Evolutionary conservation across 1,140 invertebrate species (phyloP).

Genomic region (Mya arenaria): DNA sequence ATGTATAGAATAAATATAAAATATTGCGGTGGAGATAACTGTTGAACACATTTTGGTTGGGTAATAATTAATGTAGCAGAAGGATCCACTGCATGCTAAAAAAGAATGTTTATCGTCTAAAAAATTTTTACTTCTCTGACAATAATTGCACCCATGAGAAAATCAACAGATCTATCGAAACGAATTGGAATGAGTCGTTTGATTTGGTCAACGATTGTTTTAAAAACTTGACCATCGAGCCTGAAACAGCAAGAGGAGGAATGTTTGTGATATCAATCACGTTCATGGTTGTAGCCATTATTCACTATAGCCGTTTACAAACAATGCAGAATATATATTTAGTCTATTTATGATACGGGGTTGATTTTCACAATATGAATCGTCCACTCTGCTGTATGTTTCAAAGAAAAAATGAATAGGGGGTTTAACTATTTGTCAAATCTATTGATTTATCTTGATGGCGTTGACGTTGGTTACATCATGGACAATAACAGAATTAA

Average conservation of each 20-base stretch:
- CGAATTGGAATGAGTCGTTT: slow-evolving; percentile 5
- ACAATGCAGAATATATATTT: slow-evolving; percentile 74
- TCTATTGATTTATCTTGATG: slow-evolving; percentile 64
- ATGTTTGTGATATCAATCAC: slow-evolving; percentile 67
- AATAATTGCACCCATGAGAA: slow-evolving; percentile 8
- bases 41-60: too few species aligned
- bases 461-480: slow-evolving; percentile 64
- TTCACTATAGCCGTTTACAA: slow-evolving; percentile 72
- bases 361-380: slow-evolving; percentile 66
- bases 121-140: slow-evolving; percentile 28
- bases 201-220: background rate
- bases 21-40: too few species aligned
- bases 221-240: slow-evolving; percentile 7
- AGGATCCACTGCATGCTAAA: slow-evolving; percentile 36
- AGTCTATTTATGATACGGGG: slow-evolving; percentile 72
- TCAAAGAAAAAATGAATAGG: slow-evolving; percentile 67
- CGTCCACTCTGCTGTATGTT: slow-evolving; percentile 60
- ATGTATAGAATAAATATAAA: too few species aligned
- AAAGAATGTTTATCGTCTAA: background rate
- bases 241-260: slow-evolving; percentile 65
- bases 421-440: slow-evolving; percentile 62
- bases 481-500: slow-evolving; percentile 75
- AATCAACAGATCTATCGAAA: background rate
- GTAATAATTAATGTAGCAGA: too few species aligned
- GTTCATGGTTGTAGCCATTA: slow-evolving; percentile 74